Evolutionary conservation across 1,140 invertebrate genomes (phyloP), one percentile per base, ranked within the genome.

Genomic region (Potamilus streckersoni): DNA sequence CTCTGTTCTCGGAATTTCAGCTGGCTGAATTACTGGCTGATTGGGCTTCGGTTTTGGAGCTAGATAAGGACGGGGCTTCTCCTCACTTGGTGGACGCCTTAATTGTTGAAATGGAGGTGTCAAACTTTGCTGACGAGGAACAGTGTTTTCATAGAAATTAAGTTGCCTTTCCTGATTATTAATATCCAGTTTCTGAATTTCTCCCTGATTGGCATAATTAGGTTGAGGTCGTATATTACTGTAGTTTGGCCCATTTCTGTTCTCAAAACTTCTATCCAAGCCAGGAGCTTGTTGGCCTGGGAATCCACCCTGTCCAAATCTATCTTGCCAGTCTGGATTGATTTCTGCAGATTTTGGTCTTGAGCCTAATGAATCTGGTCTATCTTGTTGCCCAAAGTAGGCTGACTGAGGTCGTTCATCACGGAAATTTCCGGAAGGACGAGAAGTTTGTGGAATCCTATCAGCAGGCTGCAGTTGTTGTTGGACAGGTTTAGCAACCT

Each of bases 111-210:
- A 85, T 64, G 86, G 81, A 49, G 84, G 82, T 1, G 73, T 73
- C 11, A 81, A 76, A 57, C 84, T 84, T 60, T 82, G 82, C 63
- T 79, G 78, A 61, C 82, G 67, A 61, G 83, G 82, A 17, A 74
- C 66, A 49, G 87, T 86, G 78, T 88, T 88, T 74, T 88, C 84
- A 78, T 87, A 88, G 63, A 87, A 86, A 66, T 86, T 82, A 19
- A 80, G 84, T 72, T 86, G 86, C 55, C 80, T 73, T 20, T 82
- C 67, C 55, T 86, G 82, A 71, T 83, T 87, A 59, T 80, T 82
- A 14, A 82, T 77, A 15, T 74, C 74, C 59, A 83, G 73, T 69
- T 83, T 83, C 49, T 83, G 80, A 78, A 84, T 79, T 62, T 83
- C 79, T 23, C 79, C 76, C 66, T 82, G 77, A 69, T 83, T 83